A percentile compares a stretch with the other conserved stretches of the same genome.
Conservation (phyloP, 92 coral and sea anemone species). For the Epizoanthus scotinus region DNA sequence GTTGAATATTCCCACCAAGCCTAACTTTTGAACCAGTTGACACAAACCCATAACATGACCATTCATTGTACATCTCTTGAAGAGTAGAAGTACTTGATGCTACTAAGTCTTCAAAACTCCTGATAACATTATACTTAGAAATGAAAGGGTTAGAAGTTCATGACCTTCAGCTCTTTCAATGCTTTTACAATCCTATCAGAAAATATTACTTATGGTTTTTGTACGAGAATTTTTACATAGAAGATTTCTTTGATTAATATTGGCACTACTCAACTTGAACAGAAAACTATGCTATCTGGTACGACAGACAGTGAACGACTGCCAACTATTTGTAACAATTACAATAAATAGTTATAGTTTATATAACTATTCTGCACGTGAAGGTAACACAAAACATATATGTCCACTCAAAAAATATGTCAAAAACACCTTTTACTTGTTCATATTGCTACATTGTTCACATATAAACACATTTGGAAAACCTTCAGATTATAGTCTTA, state of each 20-base stretch:
- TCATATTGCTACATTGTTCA: too few relatives aligned
- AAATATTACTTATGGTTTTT: too few relatives aligned
- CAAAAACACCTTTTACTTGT: neutral
- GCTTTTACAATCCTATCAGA: neutral
- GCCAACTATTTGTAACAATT: neutral
- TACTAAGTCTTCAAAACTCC: too few relatives aligned
- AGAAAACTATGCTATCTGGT: neutral
- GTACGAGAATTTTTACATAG: too few relatives aligned
- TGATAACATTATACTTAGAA: too few relatives aligned
- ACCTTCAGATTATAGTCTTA: neutral
- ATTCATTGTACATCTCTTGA: too few relatives aligned
- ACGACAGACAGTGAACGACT: neutral
- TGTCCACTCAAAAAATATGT: neutral
- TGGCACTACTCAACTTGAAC: neutral
- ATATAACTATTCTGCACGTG: too few relatives aligned
- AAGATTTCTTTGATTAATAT: conserved; percentile 7
- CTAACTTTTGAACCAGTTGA: too few relatives aligned
- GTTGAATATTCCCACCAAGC: too few relatives aligned
- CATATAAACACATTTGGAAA: conserved; percentile 3
- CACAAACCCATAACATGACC: too few relatives aligned
- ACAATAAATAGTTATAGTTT: neutral
- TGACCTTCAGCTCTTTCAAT: neutral
- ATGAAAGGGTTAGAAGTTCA: too few relatives aligned
- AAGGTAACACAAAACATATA: neutral
- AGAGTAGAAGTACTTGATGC: too few relatives aligned